Evolutionary conservation across 1,140 invertebrate genomes (phyloP).

Genomic region (Drosophila pandora): DNA sequence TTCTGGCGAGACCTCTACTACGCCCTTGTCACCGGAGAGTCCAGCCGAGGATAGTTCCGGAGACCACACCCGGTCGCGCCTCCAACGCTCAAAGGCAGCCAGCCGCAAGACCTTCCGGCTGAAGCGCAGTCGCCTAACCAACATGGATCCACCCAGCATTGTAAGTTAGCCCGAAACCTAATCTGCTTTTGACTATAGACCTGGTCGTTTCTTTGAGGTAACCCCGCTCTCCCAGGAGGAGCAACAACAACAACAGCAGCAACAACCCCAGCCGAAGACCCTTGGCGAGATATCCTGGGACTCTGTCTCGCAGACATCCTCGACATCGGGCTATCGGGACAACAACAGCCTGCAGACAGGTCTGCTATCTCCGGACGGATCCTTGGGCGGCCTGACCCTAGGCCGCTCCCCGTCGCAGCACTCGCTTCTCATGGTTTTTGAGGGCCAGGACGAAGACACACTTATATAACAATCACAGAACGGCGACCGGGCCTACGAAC

Average conservation of each 20-base stretch:
- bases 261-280: conserved; percentile 60
- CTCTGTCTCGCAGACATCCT: conserved; percentile 90
- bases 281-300: conserved; percentile 89
- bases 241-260: conserved; percentile 21
- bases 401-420: conserved; percentile 86
- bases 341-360: conserved; percentile 86
- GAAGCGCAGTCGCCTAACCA: conserved; percentile 88
- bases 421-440: conserved; percentile 88
- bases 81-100: conserved; percentile 96
- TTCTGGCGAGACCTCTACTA: conserved; percentile 89
- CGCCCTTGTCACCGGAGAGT: conserved; percentile 89
- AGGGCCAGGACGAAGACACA: conserved; percentile 90
- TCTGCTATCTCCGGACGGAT: conserved; percentile 85
- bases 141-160: conserved; percentile 80
- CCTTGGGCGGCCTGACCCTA: conserved; percentile 73
- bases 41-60: conserved; percentile 88
- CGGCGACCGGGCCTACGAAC: conserved; percentile 76
- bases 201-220: conserved; percentile 68
- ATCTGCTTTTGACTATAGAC: conserved; percentile 9
- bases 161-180: conserved; percentile 57
- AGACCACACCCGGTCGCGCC: conserved; percentile 87
- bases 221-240: conserved; percentile 71
- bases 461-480: conserved; percentile 86
- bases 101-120: conserved; percentile 97
- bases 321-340: conserved; percentile 91